phyloP scores from a whole-genome alignment of 2,888 invertebrate genomes.

The Pseudanteris insignis region DNA sequence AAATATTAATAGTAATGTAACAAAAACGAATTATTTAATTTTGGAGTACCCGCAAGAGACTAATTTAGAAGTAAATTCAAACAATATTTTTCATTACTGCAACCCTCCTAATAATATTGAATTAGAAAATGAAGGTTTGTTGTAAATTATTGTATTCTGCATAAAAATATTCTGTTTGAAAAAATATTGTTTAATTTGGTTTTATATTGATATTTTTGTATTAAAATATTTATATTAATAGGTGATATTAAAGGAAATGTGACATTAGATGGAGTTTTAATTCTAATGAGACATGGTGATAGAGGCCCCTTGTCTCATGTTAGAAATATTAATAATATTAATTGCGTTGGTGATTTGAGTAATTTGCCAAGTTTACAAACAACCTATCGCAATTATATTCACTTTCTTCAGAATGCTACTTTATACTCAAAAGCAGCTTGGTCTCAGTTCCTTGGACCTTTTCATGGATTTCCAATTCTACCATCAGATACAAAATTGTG shows the following conservation, averaged over 20 bases:
- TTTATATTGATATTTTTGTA: too few relatives aligned
- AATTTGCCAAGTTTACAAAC: constrained; percentile 52
- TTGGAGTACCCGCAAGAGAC: constrained; percentile 68
- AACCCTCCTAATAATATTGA: constrained; percentile 77
- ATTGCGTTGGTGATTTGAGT: constrained; percentile 74
- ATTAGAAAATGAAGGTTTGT: constrained; percentile 77
- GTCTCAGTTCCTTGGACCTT: constrained; percentile 81
- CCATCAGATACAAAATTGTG: constrained; percentile 77
- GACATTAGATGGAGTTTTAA: constrained; percentile 76
- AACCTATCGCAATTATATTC: constrained; percentile 56
- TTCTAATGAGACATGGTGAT: constrained; percentile 88
- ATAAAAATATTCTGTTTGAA: too few relatives aligned
- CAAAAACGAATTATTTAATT: constrained; percentile 66
- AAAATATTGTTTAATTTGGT: too few relatives aligned
- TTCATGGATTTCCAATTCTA: constrained; percentile 84
- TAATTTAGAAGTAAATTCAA: constrained; percentile 73
- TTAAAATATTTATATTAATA: too few relatives aligned
- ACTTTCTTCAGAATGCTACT: constrained; percentile 57
- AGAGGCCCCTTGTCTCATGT: constrained; percentile 87
- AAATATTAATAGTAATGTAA: constrained; percentile 62
- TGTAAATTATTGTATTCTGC: not conserved
- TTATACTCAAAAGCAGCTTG: constrained; percentile 68
- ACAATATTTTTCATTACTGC: constrained; percentile 75
- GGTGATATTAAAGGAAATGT: constrained; percentile 70
- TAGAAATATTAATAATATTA: constrained; percentile 78